These are phyloP conservation scores for Takifugu flavidus DNA, from an alignment of 2,113 vertebrate species.

Conservation along the genomic window DNA sequence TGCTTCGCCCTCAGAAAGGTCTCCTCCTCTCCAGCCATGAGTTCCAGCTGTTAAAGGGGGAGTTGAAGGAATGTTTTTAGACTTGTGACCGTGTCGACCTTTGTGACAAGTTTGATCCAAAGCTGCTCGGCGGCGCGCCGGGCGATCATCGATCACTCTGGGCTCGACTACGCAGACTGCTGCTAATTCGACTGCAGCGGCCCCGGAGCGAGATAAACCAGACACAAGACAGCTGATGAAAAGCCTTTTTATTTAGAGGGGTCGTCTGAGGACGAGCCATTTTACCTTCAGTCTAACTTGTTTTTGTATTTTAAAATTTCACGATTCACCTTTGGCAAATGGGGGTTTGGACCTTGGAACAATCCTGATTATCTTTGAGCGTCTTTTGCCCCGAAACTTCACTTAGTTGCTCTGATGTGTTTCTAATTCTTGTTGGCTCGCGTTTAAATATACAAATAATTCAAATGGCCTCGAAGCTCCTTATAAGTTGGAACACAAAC, in stretches of 20 bases:
- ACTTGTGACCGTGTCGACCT: neutral
- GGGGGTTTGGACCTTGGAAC: no score
- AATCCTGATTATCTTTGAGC: neutral
- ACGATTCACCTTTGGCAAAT: no score
- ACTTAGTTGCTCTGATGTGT: neutral
- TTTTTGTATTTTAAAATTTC: no score
- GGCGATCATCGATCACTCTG: conserved; percentile 4
- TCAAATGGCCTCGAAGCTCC: neutral
- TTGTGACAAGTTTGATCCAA: neutral
- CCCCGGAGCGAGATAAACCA: neutral
- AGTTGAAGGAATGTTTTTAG: neutral
- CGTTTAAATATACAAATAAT: neutral
- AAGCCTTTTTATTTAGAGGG: no score
- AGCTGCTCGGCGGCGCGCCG: neutral
- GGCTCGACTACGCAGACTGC: conserved; percentile 35
- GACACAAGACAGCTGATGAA: neutral
- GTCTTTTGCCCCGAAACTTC: neutral
- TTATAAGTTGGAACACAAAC: neutral
- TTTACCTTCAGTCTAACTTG: no score
- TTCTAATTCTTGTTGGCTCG: neutral
- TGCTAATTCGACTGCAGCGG: neutral
- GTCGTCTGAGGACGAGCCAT: no score
- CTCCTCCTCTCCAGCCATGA: conserved; percentile 61
- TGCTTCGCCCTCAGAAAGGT: conserved; percentile 69
- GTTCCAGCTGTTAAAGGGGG: neutral